Evolutionary conservation across 2,888 invertebrate species (phyloP).

Genomic region (Rhingia campestris): DNA sequence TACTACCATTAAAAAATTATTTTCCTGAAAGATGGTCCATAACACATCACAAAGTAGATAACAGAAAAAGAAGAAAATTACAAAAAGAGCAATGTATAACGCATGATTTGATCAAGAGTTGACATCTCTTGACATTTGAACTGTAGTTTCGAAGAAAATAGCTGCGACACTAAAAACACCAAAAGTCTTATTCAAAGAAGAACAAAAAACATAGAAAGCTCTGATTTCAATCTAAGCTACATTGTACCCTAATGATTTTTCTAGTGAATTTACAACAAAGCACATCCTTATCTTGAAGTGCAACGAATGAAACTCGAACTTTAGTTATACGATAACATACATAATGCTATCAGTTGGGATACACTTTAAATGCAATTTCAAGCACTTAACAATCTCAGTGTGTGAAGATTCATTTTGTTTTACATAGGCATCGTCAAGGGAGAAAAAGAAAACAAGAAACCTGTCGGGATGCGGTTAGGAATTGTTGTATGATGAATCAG

Average conservation of each 20-base stretch:
- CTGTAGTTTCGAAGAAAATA: no score
- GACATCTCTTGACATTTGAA: no score
- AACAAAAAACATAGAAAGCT: neutral
- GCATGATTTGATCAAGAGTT: no score
- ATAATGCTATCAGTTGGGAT: neutral
- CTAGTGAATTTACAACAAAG: neutral
- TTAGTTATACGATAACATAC: constrained; percentile 27
- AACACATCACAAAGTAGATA: no score
- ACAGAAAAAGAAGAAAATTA: no score
- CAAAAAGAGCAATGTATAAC: no score
- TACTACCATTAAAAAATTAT: no score
- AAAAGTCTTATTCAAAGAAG: neutral
- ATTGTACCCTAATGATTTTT: neutral
- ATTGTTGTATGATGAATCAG: neutral
- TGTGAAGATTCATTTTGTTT: no score
- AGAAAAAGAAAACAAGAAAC: no score
- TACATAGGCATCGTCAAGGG: no score
- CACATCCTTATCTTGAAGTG: constrained; percentile 34
- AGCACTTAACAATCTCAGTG: neutral
- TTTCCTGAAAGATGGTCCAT: no score
- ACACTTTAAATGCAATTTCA: constrained; percentile 4
- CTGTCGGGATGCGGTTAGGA: no score
- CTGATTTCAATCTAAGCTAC: neutral
- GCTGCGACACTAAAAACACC: neutral
- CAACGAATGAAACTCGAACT: constrained; percentile 22